Evolutionary conservation across 1,140 invertebrate species (phyloP).

Genomic region (Caenorhabditis inopinata): DNA sequence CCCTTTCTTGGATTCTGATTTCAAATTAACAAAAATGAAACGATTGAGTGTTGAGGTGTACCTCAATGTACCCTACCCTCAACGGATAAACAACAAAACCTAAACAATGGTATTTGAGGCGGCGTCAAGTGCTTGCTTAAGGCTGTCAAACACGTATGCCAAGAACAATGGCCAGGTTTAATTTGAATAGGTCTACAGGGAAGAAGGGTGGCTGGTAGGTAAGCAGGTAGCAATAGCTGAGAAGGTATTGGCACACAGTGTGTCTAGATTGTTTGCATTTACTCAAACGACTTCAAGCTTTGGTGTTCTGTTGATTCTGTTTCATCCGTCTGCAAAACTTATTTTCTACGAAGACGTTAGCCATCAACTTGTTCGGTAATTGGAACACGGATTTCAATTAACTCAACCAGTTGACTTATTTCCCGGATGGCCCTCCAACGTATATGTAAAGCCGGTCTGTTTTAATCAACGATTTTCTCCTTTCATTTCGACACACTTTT

Average conservation of each 20-base stretch:
- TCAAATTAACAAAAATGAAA: conserved; percentile 25
- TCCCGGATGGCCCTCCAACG: not conserved
- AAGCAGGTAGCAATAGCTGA: not conserved
- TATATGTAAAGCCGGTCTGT: conserved; percentile 3
- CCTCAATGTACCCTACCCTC: not conserved
- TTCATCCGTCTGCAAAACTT: conserved; percentile 22
- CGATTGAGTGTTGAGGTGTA: not conserved
- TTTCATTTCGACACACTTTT: not conserved
- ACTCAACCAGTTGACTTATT: conserved; percentile 17
- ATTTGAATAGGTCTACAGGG: conserved; percentile 13
- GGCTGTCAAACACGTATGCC: conserved; percentile 31
- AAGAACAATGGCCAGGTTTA: conserved; percentile 30
- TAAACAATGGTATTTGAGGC: conserved; percentile 28
- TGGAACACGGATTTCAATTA: conserved; percentile 29
- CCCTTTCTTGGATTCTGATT: conserved; percentile 23
- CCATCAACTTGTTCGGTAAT: conserved; percentile 12
- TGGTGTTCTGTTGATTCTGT: not conserved
- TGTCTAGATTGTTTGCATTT: conserved; percentile 25
- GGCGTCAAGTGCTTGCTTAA: conserved; percentile 33
- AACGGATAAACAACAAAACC: conserved; percentile 18
- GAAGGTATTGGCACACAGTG: conserved; percentile 7
- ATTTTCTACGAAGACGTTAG: not conserved
- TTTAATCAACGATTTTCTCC: not conserved
- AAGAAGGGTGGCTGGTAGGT: not conserved
- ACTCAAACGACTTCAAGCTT: conserved; percentile 25